A percentile compares a stretch with the other conserved stretches of the same genome.
Conservation (phyloP, 2,797 vertebrate genomes). For the Pristis pectinata region DNA sequence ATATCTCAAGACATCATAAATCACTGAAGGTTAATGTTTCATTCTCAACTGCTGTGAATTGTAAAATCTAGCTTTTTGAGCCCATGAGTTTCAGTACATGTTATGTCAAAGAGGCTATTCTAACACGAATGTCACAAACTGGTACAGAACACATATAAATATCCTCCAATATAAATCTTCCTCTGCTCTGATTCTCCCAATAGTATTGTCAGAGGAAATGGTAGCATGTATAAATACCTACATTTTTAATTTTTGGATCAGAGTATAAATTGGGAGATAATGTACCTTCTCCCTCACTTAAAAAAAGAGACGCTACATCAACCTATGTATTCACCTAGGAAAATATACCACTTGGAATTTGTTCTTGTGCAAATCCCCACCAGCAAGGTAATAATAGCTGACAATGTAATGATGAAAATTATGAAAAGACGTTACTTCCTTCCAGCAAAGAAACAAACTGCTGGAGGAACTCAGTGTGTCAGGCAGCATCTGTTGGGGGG, state of each 20-base stretch:
- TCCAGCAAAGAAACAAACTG: not conserved
- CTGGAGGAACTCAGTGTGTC: too few relatives aligned
- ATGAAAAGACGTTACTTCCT: not conserved
- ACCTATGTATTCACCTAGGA: not conserved
- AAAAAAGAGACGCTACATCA: not conserved
- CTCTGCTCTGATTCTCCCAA: not conserved
- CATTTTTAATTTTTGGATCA: too few relatives aligned
- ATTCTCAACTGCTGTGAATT: not conserved
- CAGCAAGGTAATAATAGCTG: not conserved
- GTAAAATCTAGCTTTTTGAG: slow-evolving; percentile 17
- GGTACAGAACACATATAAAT: not conserved
- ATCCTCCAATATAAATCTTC: not conserved
- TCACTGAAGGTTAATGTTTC: not conserved
- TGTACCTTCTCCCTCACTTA: not conserved
- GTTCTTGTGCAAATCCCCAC: not conserved
- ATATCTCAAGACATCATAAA: slow-evolving; percentile 14
- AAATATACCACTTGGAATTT: not conserved
- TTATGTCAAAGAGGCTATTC: not conserved
- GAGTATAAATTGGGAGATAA: not conserved
- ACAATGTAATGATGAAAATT: not conserved
- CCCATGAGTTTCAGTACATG: not conserved
- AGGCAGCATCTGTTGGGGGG: too few relatives aligned
- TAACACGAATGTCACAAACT: not conserved
- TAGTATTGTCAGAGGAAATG: not conserved
- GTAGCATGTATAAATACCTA: not conserved